Evolutionary conservation across 1,140 invertebrate genomes (phyloP), one percentile per base, ranked within the genome.

Genomic region (Achatina immaculata): DNA sequence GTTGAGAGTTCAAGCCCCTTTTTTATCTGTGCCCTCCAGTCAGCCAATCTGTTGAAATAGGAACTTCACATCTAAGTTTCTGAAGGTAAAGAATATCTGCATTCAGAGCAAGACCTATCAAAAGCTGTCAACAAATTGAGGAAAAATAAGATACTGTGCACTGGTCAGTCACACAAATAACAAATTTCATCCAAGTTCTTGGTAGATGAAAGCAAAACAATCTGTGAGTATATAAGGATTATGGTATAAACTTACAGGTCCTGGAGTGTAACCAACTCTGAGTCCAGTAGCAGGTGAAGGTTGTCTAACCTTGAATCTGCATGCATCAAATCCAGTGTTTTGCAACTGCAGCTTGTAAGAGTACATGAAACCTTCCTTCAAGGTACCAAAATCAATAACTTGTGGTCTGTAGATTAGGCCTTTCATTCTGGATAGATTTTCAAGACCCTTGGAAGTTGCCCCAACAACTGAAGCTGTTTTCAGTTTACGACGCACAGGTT

Each of bases 251-350:
- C 90, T 86, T 84, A 91, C 90, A 38, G 89, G 86, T 62, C 91
- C 91, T 73, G 88, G 90, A 85, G 87, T 87, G 81, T 88, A 91
- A 72, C 89, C 76, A 16, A 91, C 84, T 65, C 86, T 84, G 16
- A 92, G 83, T 0, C 91, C 91, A 66, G 90, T 91, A 36, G 88
- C 84, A 11, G 90, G 90, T 24, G 90, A 89, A 42, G 91, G 91
- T 78, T 91, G 90, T 79, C 86, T 87, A 4, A 92, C 75, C 80
- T 90, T 91, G 84, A 88, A 92, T 51, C 90, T 81, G 82, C 90
- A 91, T 0, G 88, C 83, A 78, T 92, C 91, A 48, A 90, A 83
- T 43, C 91, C 90, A 36, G 89, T 90, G 82, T 92, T 92, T 66
- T 87, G 89, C 40, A 90, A 83, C 36, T 74, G 73, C 24, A 91